Conservation (phyloP, 2,113 vertebrate genomes). For the Entelurus aequoreus region DNA sequence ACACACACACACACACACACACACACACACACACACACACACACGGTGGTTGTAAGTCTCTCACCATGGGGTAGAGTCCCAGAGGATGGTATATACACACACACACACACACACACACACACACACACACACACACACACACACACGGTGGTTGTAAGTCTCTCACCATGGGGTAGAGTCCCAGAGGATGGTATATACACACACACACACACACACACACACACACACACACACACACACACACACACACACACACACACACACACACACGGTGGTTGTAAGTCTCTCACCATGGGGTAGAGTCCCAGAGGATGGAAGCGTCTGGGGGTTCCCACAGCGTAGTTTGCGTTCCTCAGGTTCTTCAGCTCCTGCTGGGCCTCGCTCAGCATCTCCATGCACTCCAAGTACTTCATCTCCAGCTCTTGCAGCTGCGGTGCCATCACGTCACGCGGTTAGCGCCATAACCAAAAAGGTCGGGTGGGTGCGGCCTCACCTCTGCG, state of each 20-base stretch:
- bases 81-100: too few relatives aligned
- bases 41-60: too few relatives aligned
- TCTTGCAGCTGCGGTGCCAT: slow-evolving; percentile 79
- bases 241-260: background rate
- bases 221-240: background rate
- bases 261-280: background rate
- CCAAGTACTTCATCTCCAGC: slow-evolving; percentile 90
- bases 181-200: too few relatives aligned
- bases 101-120: too few relatives aligned
- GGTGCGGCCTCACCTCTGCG: slow-evolving; percentile 72
- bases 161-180: too few relatives aligned
- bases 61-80: too few relatives aligned
- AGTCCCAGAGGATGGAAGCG: slow-evolving; percentile 86
- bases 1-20: too few relatives aligned
- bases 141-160: too few relatives aligned
- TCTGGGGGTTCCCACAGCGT: slow-evolving; percentile 80
- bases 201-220: too few relatives aligned
- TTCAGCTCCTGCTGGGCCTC: slow-evolving; percentile 97
- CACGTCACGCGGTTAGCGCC: too few relatives aligned
- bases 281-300: slow-evolving; percentile 85
- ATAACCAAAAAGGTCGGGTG: background rate
- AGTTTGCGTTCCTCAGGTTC: slow-evolving; percentile 87
- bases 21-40: too few relatives aligned
- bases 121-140: too few relatives aligned
- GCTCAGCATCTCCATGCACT: slow-evolving; percentile 98